These are phyloP conservation scores for Agrotis segetum DNA, from an alignment of 2,888 invertebrate genomes.

Conservation along the genomic window DNA sequence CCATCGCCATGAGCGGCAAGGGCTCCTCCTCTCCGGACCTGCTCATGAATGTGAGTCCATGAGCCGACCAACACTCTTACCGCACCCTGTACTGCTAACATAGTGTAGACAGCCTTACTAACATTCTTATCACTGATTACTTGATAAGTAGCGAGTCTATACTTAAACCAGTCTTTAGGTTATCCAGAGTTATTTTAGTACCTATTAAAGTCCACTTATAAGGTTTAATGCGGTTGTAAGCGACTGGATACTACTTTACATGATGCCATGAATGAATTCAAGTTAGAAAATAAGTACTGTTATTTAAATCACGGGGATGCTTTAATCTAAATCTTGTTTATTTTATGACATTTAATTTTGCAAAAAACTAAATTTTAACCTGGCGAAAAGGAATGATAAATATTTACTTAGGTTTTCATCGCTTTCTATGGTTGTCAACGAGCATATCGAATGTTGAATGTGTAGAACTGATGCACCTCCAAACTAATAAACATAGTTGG, in stretches of 20 bases:
- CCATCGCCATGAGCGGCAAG: conserved; percentile 69
- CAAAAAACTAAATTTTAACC: neutral
- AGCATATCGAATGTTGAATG: conserved; percentile 46
- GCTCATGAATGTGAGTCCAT: conserved; percentile 91
- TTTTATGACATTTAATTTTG: neutral
- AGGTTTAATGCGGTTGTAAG: neutral
- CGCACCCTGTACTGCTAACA: conserved; percentile 47
- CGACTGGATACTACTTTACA: neutral
- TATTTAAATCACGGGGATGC: neutral
- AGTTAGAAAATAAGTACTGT: conserved; percentile 2
- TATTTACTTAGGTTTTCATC: conserved; percentile 33
- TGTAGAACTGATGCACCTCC: conserved; percentile 32
- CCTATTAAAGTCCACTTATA: neutral
- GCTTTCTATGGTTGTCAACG: conserved; percentile 14
- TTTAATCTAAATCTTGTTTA: conserved; percentile 5
- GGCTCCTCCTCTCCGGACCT: conserved; percentile 77
- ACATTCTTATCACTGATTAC: conserved; percentile 54
- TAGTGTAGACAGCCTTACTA: conserved; percentile 50
- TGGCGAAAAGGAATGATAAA: neutral
- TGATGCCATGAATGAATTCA: conserved; percentile 1
- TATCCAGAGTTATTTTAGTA: conserved; percentile 11
- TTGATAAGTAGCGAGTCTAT: conserved; percentile 23
- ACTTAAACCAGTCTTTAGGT: conserved; percentile 10
- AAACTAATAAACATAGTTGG: conserved; percentile 44
- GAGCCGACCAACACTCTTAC: conserved; percentile 55